Base-by-base conservation (phyloP, 2,797 vertebrate species). In the Acipenser transmontanus region DNA sequence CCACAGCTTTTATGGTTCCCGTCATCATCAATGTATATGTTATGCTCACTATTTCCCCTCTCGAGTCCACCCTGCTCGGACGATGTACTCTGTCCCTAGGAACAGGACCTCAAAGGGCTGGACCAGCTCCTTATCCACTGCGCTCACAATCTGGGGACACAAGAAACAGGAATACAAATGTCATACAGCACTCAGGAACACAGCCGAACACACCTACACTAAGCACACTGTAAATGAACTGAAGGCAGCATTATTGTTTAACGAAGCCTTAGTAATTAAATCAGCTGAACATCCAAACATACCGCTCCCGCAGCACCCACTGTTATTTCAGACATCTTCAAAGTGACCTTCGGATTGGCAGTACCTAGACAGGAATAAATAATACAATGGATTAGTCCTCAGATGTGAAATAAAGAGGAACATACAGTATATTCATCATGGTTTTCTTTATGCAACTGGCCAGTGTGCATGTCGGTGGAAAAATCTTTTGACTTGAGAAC, bases 11-110 rank as follows among this genome's bases (percentile, higher is more conserved):
- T 4, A 34, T 4, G 34, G 34, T 1, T 51, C 51, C 62, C 6
- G 11, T 2, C 11, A 61, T 34, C 34, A 34, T 34, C 34, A 61
- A 72, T 70, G 71, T 71, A 61, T 78, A 77, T 82, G 85, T 83
- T 80, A 87, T 86, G 91, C 89, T 80, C 78, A 92, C 91, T 91
- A 89, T 84, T 88, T 89, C 79, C 91, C 91, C 81, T 89, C 87
- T 74, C 81, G 88, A 64, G 90, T 91, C 91, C 90, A 92, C 73
- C 91, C 91, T 76, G 89, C 90, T 86, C 91, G 86, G 74, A 88
- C 87, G 77, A 91, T 91, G 76, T 92, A 92, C 78, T 92, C 89
- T 73, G 87, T 84, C 70, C 87, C 88, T 81, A 88, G 85, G 81
- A 92, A 91, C 12, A 92, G 84, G 82, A 90, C 83, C 82, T 89